Base-by-base conservation (phyloP, 2,797 vertebrate species). In the Pangasius macronema region DNA sequence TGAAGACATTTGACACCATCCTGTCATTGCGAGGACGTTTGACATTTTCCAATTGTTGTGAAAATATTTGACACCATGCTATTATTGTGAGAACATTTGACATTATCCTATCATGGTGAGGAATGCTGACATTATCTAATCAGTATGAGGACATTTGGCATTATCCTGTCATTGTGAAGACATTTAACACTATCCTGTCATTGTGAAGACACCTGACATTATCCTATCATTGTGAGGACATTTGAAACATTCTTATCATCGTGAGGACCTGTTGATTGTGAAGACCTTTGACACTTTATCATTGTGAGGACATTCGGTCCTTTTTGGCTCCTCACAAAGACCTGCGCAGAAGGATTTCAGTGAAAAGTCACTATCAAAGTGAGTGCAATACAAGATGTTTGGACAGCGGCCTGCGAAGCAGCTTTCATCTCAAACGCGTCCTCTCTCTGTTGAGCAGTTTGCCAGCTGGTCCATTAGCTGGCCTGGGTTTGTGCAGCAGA, bases 391-490 rank as follows among this genome's bases (percentile, higher is more conserved):
- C 77, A 59, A 80, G 55, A 39, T 80, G 77, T 57, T 42, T 57
- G 33, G 53, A 80, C 10, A 1, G 33, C 53, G 39, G 77, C 20
- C 18, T 22, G 33, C 2, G 6, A 82, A 61, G 57, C 57, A 42
- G 33, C 79, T 82, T 82, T 82, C 55, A 82, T 82, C 79, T 63
- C 46, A 63, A 61, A 8, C 24, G 5, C 24, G 1, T 63, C 36
- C 57, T 42, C 6, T 63, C 79, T 82, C 57, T 42, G 33, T 82
- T 81, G 55, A 81, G 79, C 79, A 39, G 20, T 87, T 65, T 55
- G 68, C 70, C 86, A 87, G 86, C 80, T 82, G 86, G 39, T 75
- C 77, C 65, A 51, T 80, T 59, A 80, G 30, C 76, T 67, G 42
- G 55, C 61, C 42, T 20, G 70, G 49, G 63, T 77, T 65, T 77